Evolutionary conservation across 1,140 invertebrate species (phyloP).

Genomic region (Lysiphlebus fabarum): DNA sequence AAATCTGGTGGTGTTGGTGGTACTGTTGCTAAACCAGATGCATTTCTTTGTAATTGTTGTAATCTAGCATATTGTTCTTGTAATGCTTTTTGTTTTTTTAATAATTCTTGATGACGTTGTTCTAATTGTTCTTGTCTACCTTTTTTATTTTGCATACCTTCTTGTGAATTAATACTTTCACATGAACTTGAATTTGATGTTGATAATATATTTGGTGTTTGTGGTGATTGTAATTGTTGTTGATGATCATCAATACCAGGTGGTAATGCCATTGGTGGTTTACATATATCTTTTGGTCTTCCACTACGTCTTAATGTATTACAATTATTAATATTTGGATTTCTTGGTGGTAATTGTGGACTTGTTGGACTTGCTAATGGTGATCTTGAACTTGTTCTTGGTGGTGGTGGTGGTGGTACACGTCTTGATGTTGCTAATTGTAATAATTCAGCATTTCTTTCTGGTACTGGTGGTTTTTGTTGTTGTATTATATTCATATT

Average conservation of each 20-base stretch:
- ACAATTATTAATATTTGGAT: conserved; percentile 34
- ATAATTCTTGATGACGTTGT: conserved; percentile 78
- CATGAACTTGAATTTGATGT: conserved; percentile 66
- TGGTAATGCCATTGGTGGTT: conserved; percentile 44
- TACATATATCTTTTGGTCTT: conserved; percentile 33
- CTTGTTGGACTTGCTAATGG: conserved; percentile 76
- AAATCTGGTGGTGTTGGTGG: conserved; percentile 62
- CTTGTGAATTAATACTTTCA: conserved; percentile 76
- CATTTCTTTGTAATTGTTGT: conserved; percentile 78
- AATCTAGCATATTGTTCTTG: conserved; percentile 85
- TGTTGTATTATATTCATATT: conserved; percentile 41
- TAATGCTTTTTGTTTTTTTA: conserved; percentile 79
- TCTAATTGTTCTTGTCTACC: conserved; percentile 75
- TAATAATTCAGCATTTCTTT: conserved; percentile 70
- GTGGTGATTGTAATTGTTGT: conserved; percentile 29
- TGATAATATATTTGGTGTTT: conserved; percentile 42
- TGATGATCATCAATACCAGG: conserved; percentile 54
- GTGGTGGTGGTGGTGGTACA: conserved; percentile 82
- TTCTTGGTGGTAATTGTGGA: conserved; percentile 59
- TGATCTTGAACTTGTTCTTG: conserved; percentile 76
- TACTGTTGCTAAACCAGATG: conserved; percentile 59
- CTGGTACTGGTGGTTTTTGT: conserved; percentile 72
- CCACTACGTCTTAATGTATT: conserved; percentile 30
- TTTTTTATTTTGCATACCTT: conserved; percentile 57
- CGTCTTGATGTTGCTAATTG: conserved; percentile 64